Evolutionary conservation across 2,797 vertebrate species (phyloP).

Genomic region (Prionace glauca): DNA sequence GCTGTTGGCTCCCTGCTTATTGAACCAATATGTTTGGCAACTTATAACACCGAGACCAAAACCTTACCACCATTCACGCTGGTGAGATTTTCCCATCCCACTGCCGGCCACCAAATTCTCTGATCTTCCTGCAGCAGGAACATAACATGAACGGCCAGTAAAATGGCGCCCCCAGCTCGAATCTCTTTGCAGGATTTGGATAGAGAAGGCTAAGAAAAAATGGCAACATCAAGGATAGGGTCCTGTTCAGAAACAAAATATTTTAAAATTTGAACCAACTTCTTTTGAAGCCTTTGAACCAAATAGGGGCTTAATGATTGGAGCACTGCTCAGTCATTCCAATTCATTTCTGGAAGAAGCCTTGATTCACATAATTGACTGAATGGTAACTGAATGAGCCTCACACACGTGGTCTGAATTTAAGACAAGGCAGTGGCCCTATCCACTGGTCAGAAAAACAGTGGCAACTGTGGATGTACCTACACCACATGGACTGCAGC

Average conservation of each 20-base stretch:
- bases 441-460: too few species aligned
- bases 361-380: neutral
- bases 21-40: neutral
- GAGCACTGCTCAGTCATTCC: neutral
- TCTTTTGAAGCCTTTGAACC: neutral
- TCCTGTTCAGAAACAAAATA: neutral
- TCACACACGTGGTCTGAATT: neutral
- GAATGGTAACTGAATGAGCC: neutral
- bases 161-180: neutral
- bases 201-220: neutral
- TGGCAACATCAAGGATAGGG: neutral
- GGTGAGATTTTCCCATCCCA: too few species aligned
- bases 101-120: too few species aligned
- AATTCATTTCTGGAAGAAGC: neutral
- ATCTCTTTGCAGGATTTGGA: neutral
- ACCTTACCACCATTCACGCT: too few species aligned
- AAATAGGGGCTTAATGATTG: neutral
- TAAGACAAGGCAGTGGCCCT: too few species aligned
- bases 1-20: neutral
- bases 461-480: too few species aligned
- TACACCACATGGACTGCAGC: too few species aligned
- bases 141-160: too few species aligned
- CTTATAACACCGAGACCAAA: neutral
- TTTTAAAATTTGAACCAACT: neutral
- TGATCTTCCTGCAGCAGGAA: too few species aligned